Conservation (phyloP, 2,113 vertebrate genomes). For the Dipodomys ordii region DNA sequence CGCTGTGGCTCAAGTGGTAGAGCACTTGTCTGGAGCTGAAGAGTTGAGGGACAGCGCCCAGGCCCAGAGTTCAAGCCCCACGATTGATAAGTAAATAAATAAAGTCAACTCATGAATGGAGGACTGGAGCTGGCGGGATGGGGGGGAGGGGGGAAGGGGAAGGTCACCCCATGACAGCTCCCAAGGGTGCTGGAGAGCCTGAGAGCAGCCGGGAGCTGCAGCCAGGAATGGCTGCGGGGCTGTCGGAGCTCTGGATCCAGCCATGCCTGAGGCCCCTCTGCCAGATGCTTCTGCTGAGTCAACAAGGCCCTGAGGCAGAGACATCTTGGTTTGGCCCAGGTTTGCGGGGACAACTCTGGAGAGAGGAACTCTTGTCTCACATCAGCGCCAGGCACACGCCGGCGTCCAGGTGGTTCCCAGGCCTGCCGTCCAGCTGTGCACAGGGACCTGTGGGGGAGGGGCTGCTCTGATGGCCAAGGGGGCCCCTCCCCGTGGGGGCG, state of each 20-base stretch:
- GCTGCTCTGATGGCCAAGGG: background rate
- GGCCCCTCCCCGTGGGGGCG: no score
- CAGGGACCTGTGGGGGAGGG: fast-evolving
- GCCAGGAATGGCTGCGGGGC: background rate
- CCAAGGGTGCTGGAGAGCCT: background rate
- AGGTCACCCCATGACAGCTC: no score
- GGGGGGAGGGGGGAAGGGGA: no score
- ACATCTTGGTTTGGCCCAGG: fast-evolving
- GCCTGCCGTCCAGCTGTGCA: background rate
- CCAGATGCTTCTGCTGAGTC: background rate
- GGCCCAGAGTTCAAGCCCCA: no score
- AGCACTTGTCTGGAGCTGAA: no score
- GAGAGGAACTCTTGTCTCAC: background rate
- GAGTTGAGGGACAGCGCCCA: no score
- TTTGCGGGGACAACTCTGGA: fast-evolving
- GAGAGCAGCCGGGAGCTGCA: background rate
- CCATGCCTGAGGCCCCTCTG: background rate
- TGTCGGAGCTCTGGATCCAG: background rate
- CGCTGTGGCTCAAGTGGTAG: no score
- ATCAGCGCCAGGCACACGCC: fast-evolving
- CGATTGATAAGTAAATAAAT: no score
- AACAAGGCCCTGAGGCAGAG: background rate
- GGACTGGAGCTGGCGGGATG: background rate
- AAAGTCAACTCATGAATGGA: background rate
- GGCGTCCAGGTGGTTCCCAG: background rate